These are phyloP conservation scores for Haliclystus octoradiatus DNA, from an alignment of 30 jellyfish, hydroid and myxozoan genomes.

Conservation along the genomic window DNA sequence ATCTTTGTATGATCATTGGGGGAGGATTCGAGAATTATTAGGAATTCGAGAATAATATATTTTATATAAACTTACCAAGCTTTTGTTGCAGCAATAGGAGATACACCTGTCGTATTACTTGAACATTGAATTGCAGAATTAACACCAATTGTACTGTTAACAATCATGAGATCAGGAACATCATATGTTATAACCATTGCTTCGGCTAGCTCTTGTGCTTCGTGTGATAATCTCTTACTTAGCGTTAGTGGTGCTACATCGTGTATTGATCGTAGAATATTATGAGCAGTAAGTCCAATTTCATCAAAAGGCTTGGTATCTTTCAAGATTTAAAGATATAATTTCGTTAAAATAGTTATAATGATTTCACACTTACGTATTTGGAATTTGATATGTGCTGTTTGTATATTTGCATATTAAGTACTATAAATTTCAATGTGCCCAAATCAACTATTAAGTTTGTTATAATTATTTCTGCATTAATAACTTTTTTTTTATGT, in stretches of 20 bases:
- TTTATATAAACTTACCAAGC: not conserved
- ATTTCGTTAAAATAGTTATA: too few relatives aligned
- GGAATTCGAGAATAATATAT: not conserved
- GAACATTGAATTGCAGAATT: not conserved
- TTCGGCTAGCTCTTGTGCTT: not conserved
- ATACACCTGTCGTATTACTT: not conserved
- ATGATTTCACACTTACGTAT: too few relatives aligned
- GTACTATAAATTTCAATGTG: too few relatives aligned
- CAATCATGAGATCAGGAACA: not conserved
- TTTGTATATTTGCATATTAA: too few relatives aligned
- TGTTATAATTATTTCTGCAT: too few relatives aligned
- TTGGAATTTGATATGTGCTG: too few relatives aligned
- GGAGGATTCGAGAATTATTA: not conserved
- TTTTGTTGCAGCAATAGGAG: not conserved
- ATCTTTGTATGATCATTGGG: not conserved
- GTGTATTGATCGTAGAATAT: not conserved
- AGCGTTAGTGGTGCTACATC: not conserved
- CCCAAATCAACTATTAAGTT: too few relatives aligned
- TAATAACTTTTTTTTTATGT: too few relatives aligned
- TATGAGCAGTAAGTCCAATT: not conserved
- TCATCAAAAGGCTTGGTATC: not conserved
- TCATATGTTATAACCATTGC: not conserved
- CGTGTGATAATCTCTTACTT: not conserved
- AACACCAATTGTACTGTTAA: not conserved
- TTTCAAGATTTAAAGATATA: too few relatives aligned